Evolutionary conservation across 2,888 invertebrate species (phyloP), one percentile per base, ranked within the genome.

Genomic region (Spicauda simplicius): DNA sequence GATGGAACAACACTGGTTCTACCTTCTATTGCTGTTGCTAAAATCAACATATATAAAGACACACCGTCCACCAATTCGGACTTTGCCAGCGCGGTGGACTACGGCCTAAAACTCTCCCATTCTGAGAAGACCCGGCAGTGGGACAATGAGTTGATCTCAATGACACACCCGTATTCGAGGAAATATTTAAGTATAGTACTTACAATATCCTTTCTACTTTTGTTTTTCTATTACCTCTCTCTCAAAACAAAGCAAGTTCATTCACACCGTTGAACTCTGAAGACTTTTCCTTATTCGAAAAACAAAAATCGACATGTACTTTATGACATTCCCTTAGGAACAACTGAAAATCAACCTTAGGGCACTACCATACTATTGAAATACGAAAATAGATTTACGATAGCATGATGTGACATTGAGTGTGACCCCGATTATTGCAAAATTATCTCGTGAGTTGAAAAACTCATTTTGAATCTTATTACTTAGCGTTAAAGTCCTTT

Each of bases 281-380:
- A 73, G 69, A 74, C 75, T 75, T 75, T 77, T 76, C 73, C 75
- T 73, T 73, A 70, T 73, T 71, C 70, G n/a, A 72, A 76, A 74
- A 74, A 71, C 74, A 74, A 76, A 75, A 74, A 73, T 71, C 65
- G 65, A 59, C 65, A 64, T 69, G 62, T 70, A 67, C 70, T 76
- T 76, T 73, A 75, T 64, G 71, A 67, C 69, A n/a, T n/a, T n/a
- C n/a, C n/a, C n/a, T n/a, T 61, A 57, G 58, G 59, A 59, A 54
- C 53, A 64, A 25, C 5, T 14, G 2, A 71, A 70, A 68, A 64
- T 33, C 10, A 63, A 69, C 71, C 55, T 33, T 72, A 69, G 6
- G 2, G 0, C 37, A 5, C 8, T 8, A 12, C 0, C 14, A 53
- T 72, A 70, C 5, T 55, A 59, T 63, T 70, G 4, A 65, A 57